A percentile compares a stretch with the other conserved stretches of the same genome.
phyloP scores from a whole-genome alignment of 1,140 invertebrate genomes.

The Drosophila simulans region DNA sequence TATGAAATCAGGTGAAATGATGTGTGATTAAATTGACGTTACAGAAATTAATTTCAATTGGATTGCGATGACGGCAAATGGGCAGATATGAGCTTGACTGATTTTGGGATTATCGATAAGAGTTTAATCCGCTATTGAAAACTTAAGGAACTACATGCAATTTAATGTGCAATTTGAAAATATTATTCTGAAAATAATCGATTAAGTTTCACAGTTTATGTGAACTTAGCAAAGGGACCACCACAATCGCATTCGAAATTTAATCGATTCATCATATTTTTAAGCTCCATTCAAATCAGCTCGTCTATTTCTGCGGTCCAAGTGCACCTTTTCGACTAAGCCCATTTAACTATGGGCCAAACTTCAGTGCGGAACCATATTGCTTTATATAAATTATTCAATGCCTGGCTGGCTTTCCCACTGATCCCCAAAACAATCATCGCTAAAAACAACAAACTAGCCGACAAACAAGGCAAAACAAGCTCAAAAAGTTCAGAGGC shows the following conservation, averaged over 20 bases:
- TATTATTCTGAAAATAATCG: background rate
- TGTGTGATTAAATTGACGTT: constrained; percentile 55
- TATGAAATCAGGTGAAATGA: constrained; percentile 72
- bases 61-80: constrained; percentile 25
- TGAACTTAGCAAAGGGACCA: background rate
- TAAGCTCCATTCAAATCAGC: constrained; percentile 21
- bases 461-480: constrained; percentile 13
- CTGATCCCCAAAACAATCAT: constrained; percentile 29
- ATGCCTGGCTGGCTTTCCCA: constrained; percentile 20
- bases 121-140: background rate
- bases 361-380: constrained; percentile 21
- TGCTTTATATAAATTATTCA: constrained; percentile 45
- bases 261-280: background rate
- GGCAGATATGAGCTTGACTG: constrained; percentile 13
- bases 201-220: background rate
- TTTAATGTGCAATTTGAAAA: background rate
- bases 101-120: constrained; percentile 18
- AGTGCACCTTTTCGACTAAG: constrained; percentile 10
- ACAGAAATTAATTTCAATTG: constrained; percentile 60
- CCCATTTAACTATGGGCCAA: constrained; percentile 27
- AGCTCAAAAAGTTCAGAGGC: constrained; percentile 7
- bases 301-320: constrained; percentile 1
- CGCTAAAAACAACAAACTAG: constrained; percentile 21
- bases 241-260: background rate
- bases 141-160: background rate